Evolutionary conservation across 2,797 vertebrate species (phyloP).

Genomic region (Rhadinocentrus ornatus): DNA sequence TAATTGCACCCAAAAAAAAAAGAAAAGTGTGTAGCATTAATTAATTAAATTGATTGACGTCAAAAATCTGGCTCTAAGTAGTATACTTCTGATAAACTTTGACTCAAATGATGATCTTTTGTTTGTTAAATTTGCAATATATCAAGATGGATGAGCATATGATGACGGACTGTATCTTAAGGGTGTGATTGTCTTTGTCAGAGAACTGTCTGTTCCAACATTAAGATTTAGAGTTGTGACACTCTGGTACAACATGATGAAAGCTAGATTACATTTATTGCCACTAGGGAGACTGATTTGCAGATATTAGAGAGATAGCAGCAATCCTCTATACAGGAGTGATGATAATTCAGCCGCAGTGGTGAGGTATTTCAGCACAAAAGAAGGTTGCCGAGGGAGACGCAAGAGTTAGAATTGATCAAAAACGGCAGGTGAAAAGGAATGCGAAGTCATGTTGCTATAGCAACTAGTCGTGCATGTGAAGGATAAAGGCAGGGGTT

Average conservation of each 20-base stretch:
- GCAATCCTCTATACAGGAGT: constrained; percentile 31
- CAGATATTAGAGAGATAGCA: constrained; percentile 6
- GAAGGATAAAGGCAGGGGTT: constrained; percentile 67
- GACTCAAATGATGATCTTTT: constrained; percentile 25
- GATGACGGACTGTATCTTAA: constrained; percentile 15
- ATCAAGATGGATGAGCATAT: background rate
- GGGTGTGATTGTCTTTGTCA: constrained; percentile 22
- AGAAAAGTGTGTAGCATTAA: constrained; percentile 29
- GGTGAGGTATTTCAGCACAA: constrained; percentile 69
- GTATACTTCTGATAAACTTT: constrained; percentile 4
- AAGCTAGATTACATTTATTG: constrained; percentile 24
- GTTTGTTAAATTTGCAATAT: constrained; percentile 29
- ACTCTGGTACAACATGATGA: background rate
- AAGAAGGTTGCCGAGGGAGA: constrained; percentile 58
- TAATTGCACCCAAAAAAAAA: constrained; percentile 34
- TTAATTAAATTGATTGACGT: background rate
- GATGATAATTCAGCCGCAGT: constrained; percentile 49
- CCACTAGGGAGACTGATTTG: constrained; percentile 18
- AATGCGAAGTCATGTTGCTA: constrained; percentile 81
- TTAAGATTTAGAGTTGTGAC: constrained; percentile 4
- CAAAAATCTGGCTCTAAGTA: constrained; percentile 19
- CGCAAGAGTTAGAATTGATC: constrained; percentile 71
- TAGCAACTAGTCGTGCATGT: constrained; percentile 79
- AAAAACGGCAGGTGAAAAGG: constrained; percentile 81
- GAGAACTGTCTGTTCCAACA: constrained; percentile 7